Base-by-base conservation (phyloP, 2,888 invertebrate genomes). In the Eupsilia transversa region DNA sequence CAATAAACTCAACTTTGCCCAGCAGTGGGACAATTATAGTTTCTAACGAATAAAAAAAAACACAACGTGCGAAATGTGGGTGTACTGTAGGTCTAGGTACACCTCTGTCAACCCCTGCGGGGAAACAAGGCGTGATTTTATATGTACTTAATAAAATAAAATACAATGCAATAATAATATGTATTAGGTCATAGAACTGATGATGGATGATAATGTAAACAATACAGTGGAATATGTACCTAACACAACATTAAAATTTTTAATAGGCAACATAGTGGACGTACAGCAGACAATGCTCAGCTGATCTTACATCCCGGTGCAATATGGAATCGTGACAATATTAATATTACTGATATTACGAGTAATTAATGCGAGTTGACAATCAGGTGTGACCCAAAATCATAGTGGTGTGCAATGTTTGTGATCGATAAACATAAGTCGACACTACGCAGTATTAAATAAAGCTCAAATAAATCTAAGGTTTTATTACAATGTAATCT, bases 301-400 rank as follows among this genome's bases (percentile, higher is more conserved):
- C 65, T 52, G 10, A 46, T 56, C n/a, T 57, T 70, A 17, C 70
- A n/a, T 9, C n/a, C 20, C 20, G 30, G n/a, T 41, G 20, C n/a
- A 14, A 52, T 41, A 46, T 69, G 35, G 1, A 33, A 33, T 59
- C 30, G 17, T 30, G 46, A 38, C 46, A 35, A 43, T 68, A 68
- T 72, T 46, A 57, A 72, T 23, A 49, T 60, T 27, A 27, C 30
- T 46, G 70, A 72, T 23, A 49, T 60, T 27, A 27, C 30, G 38
- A 46, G 9, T 30, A 59, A 38, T 38, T 12, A 14, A 20, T n/a
- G 35, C 23, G 33, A 70, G 38, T n/a, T 49, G 30, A 71, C 20
- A 59, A 35, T 46, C 20, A 2, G 17, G 20, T 59, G 57, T n/a
- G 33, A 65, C n/a, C n/a, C 27, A 17, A n/a, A 17, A 17, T 35